These are phyloP conservation scores for Abramis brama DNA, from an alignment of 2,113 vertebrate genomes.

Conservation along the genomic window DNA sequence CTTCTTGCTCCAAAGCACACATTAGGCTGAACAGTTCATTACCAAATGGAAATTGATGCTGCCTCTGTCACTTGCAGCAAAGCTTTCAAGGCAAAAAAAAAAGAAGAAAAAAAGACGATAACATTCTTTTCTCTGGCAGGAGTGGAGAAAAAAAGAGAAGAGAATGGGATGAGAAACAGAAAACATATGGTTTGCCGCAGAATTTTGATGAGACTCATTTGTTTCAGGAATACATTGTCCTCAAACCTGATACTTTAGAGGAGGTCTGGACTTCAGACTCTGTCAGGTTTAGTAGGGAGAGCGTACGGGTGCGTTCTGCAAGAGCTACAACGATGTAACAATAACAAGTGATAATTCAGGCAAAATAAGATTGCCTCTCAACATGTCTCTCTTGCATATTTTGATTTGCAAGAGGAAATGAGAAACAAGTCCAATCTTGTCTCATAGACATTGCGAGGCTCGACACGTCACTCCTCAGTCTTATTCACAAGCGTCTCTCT, in stretches of 20 bases:
- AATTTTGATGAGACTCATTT: constrained; percentile 30
- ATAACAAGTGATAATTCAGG: constrained; percentile 31
- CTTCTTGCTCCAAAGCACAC: constrained; percentile 43
- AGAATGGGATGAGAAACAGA: constrained; percentile 25
- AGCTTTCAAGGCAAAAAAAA: constrained; percentile 47
- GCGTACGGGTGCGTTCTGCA: background rate
- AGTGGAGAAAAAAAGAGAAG: background rate
- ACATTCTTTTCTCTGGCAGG: constrained; percentile 24
- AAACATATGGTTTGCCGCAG: constrained; percentile 12
- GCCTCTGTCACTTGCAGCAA: constrained; percentile 35
- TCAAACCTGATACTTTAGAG: constrained; percentile 22
- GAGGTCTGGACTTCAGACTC: background rate
- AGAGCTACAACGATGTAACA: constrained; percentile 26
- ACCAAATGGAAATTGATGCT: constrained; percentile 53
- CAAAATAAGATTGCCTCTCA: constrained; percentile 34
- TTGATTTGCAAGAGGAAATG: constrained; percentile 46
- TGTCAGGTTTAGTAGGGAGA: background rate
- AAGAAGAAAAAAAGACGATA: background rate
- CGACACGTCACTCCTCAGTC: background rate
- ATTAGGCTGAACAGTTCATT: constrained; percentile 58
- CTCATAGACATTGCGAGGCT: background rate
- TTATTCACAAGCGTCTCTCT: background rate
- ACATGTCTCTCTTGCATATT: constrained; percentile 45
- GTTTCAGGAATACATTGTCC: constrained; percentile 42
- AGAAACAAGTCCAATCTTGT: constrained; percentile 50